Evolutionary conservation across 2,113 vertebrate genomes (phyloP), one percentile per base, ranked within the genome.

Genomic region (Heteronetta atricapilla): DNA sequence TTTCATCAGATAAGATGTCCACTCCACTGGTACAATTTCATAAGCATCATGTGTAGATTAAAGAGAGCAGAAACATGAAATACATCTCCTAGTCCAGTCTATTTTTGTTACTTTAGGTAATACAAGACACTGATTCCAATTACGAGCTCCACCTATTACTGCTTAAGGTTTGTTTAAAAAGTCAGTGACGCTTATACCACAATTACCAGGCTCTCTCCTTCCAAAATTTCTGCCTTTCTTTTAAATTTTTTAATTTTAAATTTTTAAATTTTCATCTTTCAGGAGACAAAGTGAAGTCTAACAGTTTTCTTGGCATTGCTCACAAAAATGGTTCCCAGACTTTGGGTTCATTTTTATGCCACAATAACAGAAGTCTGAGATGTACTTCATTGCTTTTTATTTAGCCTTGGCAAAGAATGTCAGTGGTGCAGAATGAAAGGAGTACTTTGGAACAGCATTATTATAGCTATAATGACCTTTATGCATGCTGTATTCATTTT

Each of bases 401-500:
- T 86, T 82, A 60, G 15, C 38, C 53, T 89, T 56, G 13, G 29
- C 68, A 72, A 64, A 74, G 83, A 84, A 46, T 68, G 89, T 79
- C 58, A 79, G 25, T 40, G 33, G 33, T 83, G 74, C 60, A 75
- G 44, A 90, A 87, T 4, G 10, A 62, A 84, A 93, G 36, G 66
- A 40, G 38, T 73, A 59, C 78, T 93, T 83, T 81, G 73, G 78
- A 75, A 93, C 28, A 63, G 15, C 19, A 31, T 85, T 86, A 86
- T 86, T 88, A 62, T 44, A 64, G 77, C 34, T 52, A 33, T 90
- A 88, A 94, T 81, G 86, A 95, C 89, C 77, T 82, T 78, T 92
- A 75, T 60, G 68, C 8, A 18, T 67, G 69, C n/a, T 84, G 44
- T 60, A 86, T 69, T 94, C 4, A 6, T 94, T 95, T 94, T 93